Evolutionary conservation across 2,797 vertebrate genomes (phyloP).

Genomic region (Rousettus madagascariensis): DNA sequence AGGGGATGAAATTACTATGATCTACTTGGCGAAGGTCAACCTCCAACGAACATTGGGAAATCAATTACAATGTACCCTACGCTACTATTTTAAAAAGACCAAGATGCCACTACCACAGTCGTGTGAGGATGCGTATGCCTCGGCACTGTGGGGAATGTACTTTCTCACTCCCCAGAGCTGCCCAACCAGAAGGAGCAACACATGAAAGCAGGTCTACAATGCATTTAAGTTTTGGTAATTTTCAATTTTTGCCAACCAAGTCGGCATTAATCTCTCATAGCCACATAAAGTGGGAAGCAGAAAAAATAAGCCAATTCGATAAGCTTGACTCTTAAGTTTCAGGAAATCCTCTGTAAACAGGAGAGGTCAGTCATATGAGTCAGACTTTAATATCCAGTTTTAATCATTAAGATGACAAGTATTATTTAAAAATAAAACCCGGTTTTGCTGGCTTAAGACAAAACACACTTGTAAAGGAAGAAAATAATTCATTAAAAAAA

Average conservation of each 20-base stretch:
- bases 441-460: constrained; percentile 36
- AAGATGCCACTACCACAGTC: not conserved
- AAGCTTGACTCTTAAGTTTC: not conserved
- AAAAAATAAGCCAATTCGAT: not conserved
- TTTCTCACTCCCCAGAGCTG: not conserved
- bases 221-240: not conserved
- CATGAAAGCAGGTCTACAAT: not conserved
- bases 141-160: no score
- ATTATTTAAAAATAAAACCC: not conserved
- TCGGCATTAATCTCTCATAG: not conserved
- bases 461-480: constrained; percentile 17
- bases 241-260: not conserved
- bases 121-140: not conserved
- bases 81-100: not conserved
- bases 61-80: not conserved
- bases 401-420: not conserved
- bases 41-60: not conserved
- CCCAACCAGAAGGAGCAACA: not conserved
- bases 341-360: not conserved
- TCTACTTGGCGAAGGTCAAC: not conserved
- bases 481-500: constrained; percentile 39
- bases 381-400: constrained; percentile 4
- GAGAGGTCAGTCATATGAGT: not conserved
- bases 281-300: not conserved
- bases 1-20: not conserved